phyloP scores from a whole-genome alignment of 2,113 vertebrate genomes.

The Apodemus sylvaticus region DNA sequence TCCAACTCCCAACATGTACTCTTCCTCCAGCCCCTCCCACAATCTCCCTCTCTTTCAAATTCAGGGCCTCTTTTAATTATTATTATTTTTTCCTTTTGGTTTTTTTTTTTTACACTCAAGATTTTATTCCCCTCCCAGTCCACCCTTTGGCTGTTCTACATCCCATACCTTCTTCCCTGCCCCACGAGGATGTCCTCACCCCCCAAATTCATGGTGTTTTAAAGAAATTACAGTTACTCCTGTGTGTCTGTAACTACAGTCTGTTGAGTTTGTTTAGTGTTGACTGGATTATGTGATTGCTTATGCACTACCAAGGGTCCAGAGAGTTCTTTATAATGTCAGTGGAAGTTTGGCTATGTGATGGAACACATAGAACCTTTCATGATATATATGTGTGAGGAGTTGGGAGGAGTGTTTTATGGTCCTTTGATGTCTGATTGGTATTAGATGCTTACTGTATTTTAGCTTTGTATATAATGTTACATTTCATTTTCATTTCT shows the following conservation, averaged over 20 bases:
- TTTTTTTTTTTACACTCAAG: too few species aligned
- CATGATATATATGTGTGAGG: background rate
- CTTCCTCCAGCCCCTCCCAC: background rate
- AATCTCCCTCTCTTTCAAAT: background rate
- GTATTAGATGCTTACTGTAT: background rate
- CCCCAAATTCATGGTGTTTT: background rate
- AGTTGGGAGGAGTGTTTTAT: background rate
- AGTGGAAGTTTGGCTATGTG: background rate
- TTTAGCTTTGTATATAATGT: background rate
- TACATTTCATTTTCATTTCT: background rate
- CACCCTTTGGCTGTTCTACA: too few species aligned
- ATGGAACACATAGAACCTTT: background rate
- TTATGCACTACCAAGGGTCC: background rate
- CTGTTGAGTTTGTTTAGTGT: background rate
- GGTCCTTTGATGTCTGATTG: slow-evolving; percentile 1
- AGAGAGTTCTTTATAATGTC: background rate
- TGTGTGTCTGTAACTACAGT: background rate
- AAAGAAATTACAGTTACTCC: background rate
- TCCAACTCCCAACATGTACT: background rate
- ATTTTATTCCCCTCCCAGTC: too few species aligned
- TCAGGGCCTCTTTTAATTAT: too few species aligned
- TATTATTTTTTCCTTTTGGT: too few species aligned
- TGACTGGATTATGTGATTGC: background rate
- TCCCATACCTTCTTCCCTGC: too few species aligned
- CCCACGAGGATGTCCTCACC: too few species aligned